A percentile compares a stretch with the other conserved stretches of the same genome.
Conservation (phyloP, 2,797 vertebrate species). For the Rhynchotus rufescens region DNA sequence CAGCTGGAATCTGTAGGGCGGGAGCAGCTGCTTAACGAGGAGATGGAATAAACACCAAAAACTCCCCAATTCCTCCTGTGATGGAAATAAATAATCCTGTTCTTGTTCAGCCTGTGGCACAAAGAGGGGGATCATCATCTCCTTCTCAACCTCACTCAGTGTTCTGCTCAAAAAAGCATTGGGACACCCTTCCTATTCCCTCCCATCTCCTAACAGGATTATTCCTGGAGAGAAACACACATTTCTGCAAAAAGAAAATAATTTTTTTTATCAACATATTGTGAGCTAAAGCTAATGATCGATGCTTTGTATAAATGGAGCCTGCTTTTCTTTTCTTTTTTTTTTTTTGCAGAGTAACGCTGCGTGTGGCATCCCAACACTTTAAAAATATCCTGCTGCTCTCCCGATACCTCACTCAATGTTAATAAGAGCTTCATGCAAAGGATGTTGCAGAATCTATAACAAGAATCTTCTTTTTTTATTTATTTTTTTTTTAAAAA, state of each 20-base stretch:
- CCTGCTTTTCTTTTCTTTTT: not conserved
- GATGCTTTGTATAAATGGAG: not conserved
- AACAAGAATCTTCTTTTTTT: not conserved
- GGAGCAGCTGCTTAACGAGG: not conserved
- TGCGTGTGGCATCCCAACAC: not conserved
- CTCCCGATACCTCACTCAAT: not conserved
- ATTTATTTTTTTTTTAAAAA: not conserved
- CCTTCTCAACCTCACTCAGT: not conserved
- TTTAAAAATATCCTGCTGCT: slow-evolving; percentile 54
- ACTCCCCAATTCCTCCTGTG: not conserved
- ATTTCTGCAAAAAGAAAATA: not conserved
- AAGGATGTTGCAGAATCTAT: not conserved
- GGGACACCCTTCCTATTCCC: not conserved
- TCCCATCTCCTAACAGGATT: not conserved
- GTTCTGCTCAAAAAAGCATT: not conserved
- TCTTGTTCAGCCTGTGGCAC: not conserved
- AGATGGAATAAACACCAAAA: not conserved
- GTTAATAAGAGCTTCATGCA: not conserved
- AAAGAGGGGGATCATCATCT: not conserved
- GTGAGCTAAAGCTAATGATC: not conserved
- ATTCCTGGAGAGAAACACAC: not conserved
- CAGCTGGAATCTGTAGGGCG: not conserved
- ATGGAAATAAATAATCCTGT: not conserved
- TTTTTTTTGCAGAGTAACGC: not conserved
- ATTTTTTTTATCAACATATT: not conserved